Evolutionary conservation across 2,113 vertebrate genomes (phyloP), one percentile per base, ranked within the genome.

Genomic region (Uria lomvia): DNA sequence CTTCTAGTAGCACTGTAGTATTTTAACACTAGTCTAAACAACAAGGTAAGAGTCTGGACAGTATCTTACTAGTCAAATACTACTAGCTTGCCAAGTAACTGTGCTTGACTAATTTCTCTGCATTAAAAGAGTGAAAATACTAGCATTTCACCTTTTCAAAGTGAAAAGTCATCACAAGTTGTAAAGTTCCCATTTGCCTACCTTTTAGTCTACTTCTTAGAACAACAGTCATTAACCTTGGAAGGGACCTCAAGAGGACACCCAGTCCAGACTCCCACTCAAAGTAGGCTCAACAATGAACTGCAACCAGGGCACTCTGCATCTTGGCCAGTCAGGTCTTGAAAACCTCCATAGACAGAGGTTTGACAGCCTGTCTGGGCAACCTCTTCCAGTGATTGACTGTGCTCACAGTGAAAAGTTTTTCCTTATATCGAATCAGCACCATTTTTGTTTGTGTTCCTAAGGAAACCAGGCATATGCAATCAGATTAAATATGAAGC

Each of bases 301-400:
- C 0, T 14, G 20, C 40, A 80, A 12, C 5, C 23, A 49, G 26
- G 22, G 26, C 22, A n/a, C 17, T 20, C 27, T 6, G 9, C 2
- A 1, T 8, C 56, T 67, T n/a, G 45, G 36, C 34, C n/a, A 34
- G 13, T 15, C 34, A 58, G 7, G 11, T 59, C 71, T 15, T 43
- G 26, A 53, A 77, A 58, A 47, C 8, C 65, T 56, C 19, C 38
- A 38, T 0, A 14, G 17, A 55, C 9, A 63, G 45, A 50, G 34
- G 43, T 27, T 1, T 42, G 29, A 42, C 42, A 81, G 52, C 22
- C 34, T 38, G 72, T 38, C 65, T 38, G 24, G 19, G 27, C n/a
- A 84, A 42, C 8, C 15, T 81, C 22, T 30, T 56, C 52, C 60
- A 78, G 5, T 3, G 26, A 15, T 4, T 11, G 58, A 27, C 29